These are phyloP conservation scores for Cuculus canorus DNA, from an alignment of 2,797 vertebrate species.

Conservation along the genomic window DNA sequence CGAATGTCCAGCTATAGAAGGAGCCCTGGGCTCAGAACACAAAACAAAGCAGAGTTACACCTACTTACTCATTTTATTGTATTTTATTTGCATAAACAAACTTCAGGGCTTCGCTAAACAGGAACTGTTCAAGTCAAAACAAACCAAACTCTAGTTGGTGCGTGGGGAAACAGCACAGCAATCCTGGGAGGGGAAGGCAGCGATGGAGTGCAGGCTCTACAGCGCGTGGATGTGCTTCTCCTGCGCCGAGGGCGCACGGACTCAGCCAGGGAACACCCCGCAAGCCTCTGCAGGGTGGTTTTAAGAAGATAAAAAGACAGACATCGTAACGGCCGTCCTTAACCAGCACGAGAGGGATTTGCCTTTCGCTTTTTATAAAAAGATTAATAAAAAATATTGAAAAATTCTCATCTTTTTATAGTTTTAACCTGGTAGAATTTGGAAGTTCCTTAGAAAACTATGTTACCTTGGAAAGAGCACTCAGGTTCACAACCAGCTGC, in stretches of 20 bases:
- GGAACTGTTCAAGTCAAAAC: conserved; percentile 76
- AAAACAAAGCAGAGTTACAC: conserved; percentile 53
- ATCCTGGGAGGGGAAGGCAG: conserved; percentile 29
- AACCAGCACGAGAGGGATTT: conserved; percentile 62
- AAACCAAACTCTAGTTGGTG: conserved; percentile 75
- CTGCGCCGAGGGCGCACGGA: conserved; percentile 35
- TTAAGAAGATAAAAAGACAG: conserved; percentile 59
- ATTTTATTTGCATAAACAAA: conserved; percentile 83
- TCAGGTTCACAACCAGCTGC: conserved; percentile 68
- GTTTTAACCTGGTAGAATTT: conserved; percentile 75
- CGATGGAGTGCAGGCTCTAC: background rate
- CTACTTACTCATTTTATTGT: conserved; percentile 73
- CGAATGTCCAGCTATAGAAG: no score
- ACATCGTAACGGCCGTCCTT: conserved; percentile 39
- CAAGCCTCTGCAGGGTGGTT: conserved; percentile 26
- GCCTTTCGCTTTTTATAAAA: conserved; percentile 78
- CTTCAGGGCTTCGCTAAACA: conserved; percentile 71
- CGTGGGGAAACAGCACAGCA: conserved; percentile 55
- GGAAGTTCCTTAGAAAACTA: conserved; percentile 79
- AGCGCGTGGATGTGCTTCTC: conserved; percentile 50
- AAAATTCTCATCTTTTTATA: conserved; percentile 77
- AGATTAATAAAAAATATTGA: conserved; percentile 84
- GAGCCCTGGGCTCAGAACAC: background rate
- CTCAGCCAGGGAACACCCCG: background rate
- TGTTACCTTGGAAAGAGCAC: conserved; percentile 71